Conservation (phyloP, 2,888 invertebrate species). For the Lasioglossum oenotherae region DNA sequence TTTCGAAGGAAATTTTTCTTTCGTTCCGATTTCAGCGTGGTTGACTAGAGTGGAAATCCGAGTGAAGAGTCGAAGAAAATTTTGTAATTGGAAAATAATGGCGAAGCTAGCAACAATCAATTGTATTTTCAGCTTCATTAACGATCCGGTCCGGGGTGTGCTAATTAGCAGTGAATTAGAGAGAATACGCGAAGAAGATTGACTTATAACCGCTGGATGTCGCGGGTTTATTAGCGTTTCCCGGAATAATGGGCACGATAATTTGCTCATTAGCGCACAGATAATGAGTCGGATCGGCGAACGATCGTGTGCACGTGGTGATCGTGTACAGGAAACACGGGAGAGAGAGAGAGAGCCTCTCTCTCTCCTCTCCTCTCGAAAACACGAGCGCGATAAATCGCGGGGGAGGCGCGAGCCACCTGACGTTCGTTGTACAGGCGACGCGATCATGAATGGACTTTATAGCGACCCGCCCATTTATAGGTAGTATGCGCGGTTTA, state of each 20-base stretch:
- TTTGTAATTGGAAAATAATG: background rate
- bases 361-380: constrained; percentile 24
- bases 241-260: constrained; percentile 7
- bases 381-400: constrained; percentile 66
- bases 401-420: constrained; percentile 71
- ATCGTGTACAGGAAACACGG: constrained; percentile 51
- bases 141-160: background rate
- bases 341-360: constrained; percentile 12
- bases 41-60: background rate
- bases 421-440: constrained; percentile 70
- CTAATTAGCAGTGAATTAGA: constrained; percentile 1
- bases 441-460: constrained; percentile 79
- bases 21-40: background rate
- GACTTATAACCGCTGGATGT: background rate
- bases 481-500: constrained; percentile 76
- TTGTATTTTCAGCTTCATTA: too few relatives aligned
- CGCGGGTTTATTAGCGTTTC: constrained; percentile 4
- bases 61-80: too few relatives aligned
- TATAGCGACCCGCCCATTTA: constrained; percentile 76
- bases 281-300: constrained; percentile 3
- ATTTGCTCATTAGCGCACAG: too few relatives aligned
- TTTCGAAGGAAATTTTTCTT: background rate
- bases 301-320: constrained; percentile 23
- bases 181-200: background rate
- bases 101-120: too few relatives aligned